Evolutionary conservation across 1,140 invertebrate species (phyloP).

Genomic region (Steinernema feltiae): DNA sequence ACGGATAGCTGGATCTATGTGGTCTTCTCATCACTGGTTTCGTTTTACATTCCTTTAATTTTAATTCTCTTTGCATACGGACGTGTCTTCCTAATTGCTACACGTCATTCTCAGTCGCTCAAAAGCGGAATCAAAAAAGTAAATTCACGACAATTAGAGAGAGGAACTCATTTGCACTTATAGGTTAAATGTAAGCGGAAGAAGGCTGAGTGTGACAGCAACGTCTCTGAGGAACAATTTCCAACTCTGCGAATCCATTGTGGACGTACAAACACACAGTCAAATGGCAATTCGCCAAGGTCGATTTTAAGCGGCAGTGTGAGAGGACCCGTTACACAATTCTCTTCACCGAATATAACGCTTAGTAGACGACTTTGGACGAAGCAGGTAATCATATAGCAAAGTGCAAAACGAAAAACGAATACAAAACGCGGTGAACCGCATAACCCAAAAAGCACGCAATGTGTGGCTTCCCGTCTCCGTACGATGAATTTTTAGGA

Average conservation of each 20-base stretch:
- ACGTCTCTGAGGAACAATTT: slow-evolving; percentile 30
- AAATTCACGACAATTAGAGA: slow-evolving; percentile 16
- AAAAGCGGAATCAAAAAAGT: slow-evolving; percentile 54
- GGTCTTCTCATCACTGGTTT: slow-evolving; percentile 54
- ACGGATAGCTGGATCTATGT: slow-evolving; percentile 53
- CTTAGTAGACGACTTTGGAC: background rate
- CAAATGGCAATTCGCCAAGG: background rate
- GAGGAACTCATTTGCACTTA: background rate
- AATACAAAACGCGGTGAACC: background rate
- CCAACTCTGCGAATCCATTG: slow-evolving; percentile 56
- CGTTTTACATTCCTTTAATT: slow-evolving; percentile 55
- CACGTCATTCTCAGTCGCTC: slow-evolving; percentile 52
- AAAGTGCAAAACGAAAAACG: too few relatives aligned
- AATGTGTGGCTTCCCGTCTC: too few relatives aligned
- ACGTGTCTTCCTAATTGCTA: slow-evolving; percentile 55
- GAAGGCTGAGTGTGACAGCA: slow-evolving; percentile 30
- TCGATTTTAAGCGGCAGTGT: background rate
- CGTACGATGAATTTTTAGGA: slow-evolving; percentile 1
- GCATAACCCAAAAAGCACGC: background rate
- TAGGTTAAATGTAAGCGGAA: slow-evolving; percentile 16
- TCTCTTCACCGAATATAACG: slow-evolving; percentile 3
- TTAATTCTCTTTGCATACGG: slow-evolving; percentile 57
- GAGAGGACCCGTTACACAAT: background rate
- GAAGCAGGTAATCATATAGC: background rate
- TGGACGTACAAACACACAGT: slow-evolving; percentile 36